Evolutionary conservation across 2,797 vertebrate species (phyloP).

Genomic region (Nyctibius grandis): DNA sequence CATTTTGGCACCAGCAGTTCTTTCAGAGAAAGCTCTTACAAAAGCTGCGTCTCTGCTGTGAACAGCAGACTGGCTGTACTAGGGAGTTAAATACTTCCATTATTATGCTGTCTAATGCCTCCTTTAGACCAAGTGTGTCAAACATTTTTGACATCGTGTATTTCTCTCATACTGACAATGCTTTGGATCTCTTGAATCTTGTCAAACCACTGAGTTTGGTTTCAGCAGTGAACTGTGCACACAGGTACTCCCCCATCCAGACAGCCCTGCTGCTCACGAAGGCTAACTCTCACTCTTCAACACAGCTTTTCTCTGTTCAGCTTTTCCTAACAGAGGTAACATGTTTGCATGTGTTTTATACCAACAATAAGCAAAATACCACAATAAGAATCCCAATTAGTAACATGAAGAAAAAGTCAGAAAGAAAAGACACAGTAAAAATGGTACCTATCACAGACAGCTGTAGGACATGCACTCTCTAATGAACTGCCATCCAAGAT

Average conservation of each 20-base stretch:
- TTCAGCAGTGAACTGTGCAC: not conserved
- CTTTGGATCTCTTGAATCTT: not conserved
- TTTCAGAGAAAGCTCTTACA: not conserved
- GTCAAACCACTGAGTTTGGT: not conserved
- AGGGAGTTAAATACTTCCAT: not conserved
- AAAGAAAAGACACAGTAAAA: not conserved
- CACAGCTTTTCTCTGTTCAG: not conserved
- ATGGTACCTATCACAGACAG: not conserved
- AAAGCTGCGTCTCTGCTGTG: not conserved
- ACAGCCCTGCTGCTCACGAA: not conserved
- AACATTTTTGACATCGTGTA: not conserved
- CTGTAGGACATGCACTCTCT: not conserved
- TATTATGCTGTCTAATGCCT: not conserved
- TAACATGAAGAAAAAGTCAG: not conserved
- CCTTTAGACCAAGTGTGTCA: not conserved
- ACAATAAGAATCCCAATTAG: not conserved
- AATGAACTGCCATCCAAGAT: not conserved
- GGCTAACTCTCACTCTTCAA: not conserved
- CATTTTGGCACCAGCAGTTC: not conserved
- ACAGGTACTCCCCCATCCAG: not conserved
- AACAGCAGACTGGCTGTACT: not conserved
- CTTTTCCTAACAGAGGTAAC: not conserved
- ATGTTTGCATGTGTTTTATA: accelerated
- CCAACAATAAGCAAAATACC: not conserved
- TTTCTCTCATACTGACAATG: not conserved